phyloP scores from a whole-genome alignment of 2,797 vertebrate species.

The Petrocephalus schoutedeni region DNA sequence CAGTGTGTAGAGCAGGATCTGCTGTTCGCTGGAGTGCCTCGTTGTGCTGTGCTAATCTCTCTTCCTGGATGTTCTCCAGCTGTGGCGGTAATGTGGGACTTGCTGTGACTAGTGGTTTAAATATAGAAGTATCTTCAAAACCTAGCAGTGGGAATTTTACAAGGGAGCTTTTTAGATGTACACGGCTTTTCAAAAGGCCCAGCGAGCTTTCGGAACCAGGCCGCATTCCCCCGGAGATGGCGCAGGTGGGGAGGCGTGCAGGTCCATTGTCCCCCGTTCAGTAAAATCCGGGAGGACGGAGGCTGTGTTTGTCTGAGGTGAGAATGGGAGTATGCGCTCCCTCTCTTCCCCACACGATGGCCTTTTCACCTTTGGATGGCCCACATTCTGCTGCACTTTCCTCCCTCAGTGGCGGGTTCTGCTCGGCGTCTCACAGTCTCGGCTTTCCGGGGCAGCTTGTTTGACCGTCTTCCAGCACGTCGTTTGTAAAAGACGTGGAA shows the following conservation, averaged over 20 bases:
- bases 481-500: neutral
- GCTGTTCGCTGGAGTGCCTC: neutral
- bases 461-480: neutral
- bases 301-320: neutral
- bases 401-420: neutral
- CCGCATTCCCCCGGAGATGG: neutral
- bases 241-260: neutral
- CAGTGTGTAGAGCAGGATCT: neutral
- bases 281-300: neutral
- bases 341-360: neutral
- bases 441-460: too few relatives aligned
- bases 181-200: neutral
- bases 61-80: neutral
- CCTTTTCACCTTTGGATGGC: neutral
- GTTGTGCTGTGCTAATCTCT: neutral
- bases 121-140: slow-evolving; percentile 16
- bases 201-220: neutral
- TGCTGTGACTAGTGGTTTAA: slow-evolving; percentile 7
- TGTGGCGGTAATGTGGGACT: neutral
- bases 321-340: neutral
- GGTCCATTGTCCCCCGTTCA: neutral
- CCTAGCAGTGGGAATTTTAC: neutral
- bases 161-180: neutral
- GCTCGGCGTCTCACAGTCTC: neutral
- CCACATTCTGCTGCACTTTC: neutral